A percentile compares a stretch with the other conserved stretches of the same genome.
Evolutionary conservation across 2,113 vertebrate species (phyloP).

Genomic region (Steatornis caripensis): DNA sequence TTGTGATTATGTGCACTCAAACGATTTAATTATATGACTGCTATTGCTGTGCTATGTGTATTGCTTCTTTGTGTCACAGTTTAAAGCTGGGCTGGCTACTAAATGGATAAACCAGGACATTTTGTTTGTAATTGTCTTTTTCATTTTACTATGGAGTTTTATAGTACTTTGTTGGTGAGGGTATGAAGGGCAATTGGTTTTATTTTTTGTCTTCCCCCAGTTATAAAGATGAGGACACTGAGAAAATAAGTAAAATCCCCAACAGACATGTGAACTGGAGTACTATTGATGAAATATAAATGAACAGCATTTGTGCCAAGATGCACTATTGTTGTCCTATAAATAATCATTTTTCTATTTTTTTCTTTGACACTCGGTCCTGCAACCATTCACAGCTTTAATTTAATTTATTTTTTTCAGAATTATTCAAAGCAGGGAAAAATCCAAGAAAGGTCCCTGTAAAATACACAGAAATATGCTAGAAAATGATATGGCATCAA

Average conservation of each 20-base stretch:
- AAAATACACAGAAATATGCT: not conserved
- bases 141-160: not conserved
- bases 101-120: too few relatives aligned
- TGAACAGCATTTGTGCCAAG: not conserved
- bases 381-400: not conserved
- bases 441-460: not conserved
- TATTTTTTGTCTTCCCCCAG: not conserved
- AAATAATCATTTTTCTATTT: not conserved
- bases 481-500: not conserved
- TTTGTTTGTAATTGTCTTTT: not conserved
- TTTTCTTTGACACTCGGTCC: not conserved
- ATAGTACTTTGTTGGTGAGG: not conserved
- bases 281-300: not conserved
- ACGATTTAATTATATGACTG: not conserved
- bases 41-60: not conserved
- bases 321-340: fast-evolving
- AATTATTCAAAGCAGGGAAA: not conserved
- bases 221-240: not conserved
- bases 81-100: too few relatives aligned
- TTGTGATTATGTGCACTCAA: not conserved
- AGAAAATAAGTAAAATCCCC: not conserved
- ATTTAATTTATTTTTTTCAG: not conserved
- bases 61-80: too few relatives aligned
- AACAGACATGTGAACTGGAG: not conserved
- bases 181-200: not conserved